Evolutionary conservation across 2,113 vertebrate species (phyloP).

Genomic region (Casuarius casuarius): DNA sequence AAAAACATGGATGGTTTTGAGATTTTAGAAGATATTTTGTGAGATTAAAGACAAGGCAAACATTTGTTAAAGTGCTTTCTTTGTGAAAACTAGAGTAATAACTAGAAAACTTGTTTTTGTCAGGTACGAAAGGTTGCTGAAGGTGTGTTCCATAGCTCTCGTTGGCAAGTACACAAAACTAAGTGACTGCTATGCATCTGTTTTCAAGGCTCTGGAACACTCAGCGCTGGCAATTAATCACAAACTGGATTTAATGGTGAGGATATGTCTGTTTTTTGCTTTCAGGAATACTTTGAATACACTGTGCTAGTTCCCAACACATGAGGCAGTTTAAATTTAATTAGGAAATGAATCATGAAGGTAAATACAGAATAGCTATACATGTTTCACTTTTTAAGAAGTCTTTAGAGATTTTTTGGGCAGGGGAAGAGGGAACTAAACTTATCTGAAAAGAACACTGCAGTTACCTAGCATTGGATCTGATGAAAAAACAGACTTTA

Average conservation of each 20-base stretch:
- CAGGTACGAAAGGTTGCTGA: constrained; percentile 80
- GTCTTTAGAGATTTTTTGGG: background rate
- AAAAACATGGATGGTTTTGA: background rate
- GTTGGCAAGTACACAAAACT: constrained; percentile 85
- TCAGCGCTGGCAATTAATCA: constrained; percentile 83
- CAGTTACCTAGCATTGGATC: background rate
- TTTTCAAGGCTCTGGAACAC: constrained; percentile 84
- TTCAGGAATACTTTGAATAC: background rate
- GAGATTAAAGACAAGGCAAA: background rate
- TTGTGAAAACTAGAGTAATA: background rate
- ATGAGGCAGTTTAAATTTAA: constrained; percentile 20
- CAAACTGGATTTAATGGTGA: constrained; percentile 84
- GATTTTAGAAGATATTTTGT: background rate
- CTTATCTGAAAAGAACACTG: background rate
- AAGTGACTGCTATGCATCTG: constrained; percentile 82
- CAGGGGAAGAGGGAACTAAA: background rate
- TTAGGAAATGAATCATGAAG: background rate
- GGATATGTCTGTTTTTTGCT: constrained; percentile 27
- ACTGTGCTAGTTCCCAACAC: background rate
- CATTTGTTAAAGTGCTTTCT: background rate
- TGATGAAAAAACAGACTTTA: background rate
- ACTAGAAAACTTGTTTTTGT: constrained; percentile 25
- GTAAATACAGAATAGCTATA: background rate
- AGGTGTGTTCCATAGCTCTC: constrained; percentile 82
- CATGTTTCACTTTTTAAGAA: background rate